Conservation (phyloP, 2,888 invertebrate genomes). For the Seira sanloemensis region DNA sequence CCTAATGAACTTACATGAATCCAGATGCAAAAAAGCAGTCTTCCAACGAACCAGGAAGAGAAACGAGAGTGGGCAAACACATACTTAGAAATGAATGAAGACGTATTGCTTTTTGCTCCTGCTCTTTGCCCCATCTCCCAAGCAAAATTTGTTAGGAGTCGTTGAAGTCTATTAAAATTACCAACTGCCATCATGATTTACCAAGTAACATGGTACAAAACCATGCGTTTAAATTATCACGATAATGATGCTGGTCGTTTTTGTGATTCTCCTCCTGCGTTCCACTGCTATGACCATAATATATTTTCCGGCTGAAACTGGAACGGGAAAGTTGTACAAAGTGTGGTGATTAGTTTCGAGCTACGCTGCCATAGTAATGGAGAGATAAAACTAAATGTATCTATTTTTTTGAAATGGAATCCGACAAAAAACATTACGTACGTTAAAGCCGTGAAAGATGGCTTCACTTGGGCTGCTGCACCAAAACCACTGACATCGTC, state of each 20-base stretch:
- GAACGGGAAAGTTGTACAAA: constrained; percentile 11
- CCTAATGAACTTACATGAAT: constrained; percentile 7
- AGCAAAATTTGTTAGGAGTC: constrained; percentile 8
- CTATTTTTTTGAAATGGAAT: not conserved
- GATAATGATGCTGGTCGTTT: constrained; percentile 11
- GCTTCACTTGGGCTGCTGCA: not conserved
- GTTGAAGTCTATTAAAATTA: constrained; percentile 19
- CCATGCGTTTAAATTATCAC: constrained; percentile 2
- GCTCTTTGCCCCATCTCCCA: not conserved
- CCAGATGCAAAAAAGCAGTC: not conserved
- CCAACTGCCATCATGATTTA: constrained; percentile 16
- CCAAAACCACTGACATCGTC: not conserved
- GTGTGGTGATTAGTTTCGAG: constrained; percentile 5
- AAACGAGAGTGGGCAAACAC: not conserved
- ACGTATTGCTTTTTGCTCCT: constrained; percentile 24
- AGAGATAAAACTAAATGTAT: not conserved
- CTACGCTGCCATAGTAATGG: not conserved
- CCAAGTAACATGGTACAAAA: not conserved
- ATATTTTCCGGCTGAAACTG: constrained; percentile 4
- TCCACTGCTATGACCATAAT: not conserved
- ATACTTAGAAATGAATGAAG: constrained; percentile 27
- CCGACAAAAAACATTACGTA: not conserved
- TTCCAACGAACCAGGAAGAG: not conserved
- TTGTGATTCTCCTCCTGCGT: not conserved
- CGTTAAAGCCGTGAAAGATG: not conserved